These are phyloP conservation scores for Protosalanx chinensis DNA, from an alignment of 2,797 vertebrate genomes.

Conservation along the genomic window DNA sequence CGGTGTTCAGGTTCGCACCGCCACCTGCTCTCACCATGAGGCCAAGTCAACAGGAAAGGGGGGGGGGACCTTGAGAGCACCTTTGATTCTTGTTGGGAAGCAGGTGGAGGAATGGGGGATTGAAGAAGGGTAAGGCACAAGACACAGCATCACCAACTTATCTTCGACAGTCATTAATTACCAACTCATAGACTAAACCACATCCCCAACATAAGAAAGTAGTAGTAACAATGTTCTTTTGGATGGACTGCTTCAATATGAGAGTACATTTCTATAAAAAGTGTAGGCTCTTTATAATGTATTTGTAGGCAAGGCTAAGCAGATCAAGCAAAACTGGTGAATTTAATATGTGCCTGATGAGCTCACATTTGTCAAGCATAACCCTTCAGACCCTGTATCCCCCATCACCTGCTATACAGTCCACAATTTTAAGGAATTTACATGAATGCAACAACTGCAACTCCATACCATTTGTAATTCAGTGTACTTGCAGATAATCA, in stretches of 20 bases:
- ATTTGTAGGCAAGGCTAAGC: constrained; percentile 41
- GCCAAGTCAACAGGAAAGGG: constrained; percentile 59
- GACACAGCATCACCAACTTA: constrained; percentile 73
- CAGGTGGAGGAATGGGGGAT: constrained; percentile 37
- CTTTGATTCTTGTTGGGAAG: constrained; percentile 64
- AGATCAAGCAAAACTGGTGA: constrained; percentile 32
- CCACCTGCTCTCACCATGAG: constrained; percentile 47
- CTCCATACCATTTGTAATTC: constrained; percentile 40
- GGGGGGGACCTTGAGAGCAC: constrained; percentile 57
- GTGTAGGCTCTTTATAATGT: constrained; percentile 23
- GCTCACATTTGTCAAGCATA: constrained; percentile 31
- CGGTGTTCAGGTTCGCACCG: constrained; percentile 54
- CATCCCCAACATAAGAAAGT: constrained; percentile 26
- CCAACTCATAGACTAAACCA: constrained; percentile 48
- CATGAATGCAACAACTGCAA: constrained; percentile 35
- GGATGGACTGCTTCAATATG: constrained; percentile 18
- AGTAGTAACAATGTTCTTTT: constrained; percentile 42
- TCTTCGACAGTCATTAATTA: constrained; percentile 48
- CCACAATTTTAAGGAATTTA: constrained; percentile 50
- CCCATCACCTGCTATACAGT: constrained; percentile 33
- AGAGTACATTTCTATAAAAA: constrained; percentile 25
- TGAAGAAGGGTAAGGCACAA: constrained; percentile 72
- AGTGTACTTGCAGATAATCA: constrained; percentile 46
- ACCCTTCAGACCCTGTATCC: constrained; percentile 12
- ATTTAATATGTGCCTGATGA: constrained; percentile 35